Evolutionary conservation across 2,797 vertebrate genomes (phyloP).

Genomic region (Pyrrhura leucotis): DNA sequence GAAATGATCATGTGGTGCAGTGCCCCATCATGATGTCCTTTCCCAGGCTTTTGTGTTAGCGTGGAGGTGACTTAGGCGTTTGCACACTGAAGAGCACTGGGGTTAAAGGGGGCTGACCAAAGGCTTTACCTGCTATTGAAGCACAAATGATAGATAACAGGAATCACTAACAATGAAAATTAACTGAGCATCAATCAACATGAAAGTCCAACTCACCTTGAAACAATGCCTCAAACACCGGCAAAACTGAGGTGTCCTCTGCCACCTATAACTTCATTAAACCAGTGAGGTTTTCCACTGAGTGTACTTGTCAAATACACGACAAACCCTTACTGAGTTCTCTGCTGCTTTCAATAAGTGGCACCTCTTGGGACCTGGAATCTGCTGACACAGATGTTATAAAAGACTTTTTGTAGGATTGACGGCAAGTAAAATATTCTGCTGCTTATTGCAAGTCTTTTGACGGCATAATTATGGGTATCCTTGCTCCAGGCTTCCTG

Average conservation of each 20-base stretch:
- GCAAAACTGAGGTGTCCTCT: not conserved
- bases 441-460: constrained; percentile 54
- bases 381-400: constrained; percentile 66
- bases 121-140: not conserved
- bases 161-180: constrained; percentile 6
- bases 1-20: not conserved
- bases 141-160: not conserved
- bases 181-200: not conserved
- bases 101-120: not conserved
- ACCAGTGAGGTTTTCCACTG: constrained; percentile 24
- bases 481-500: constrained; percentile 54
- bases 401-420: constrained; percentile 62
- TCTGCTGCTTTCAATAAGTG: constrained; percentile 64
- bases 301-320: constrained; percentile 30
- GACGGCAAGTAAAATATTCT: constrained; percentile 66
- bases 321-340: constrained; percentile 39
- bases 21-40: not conserved
- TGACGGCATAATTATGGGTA: constrained; percentile 56
- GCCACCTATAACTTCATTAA: constrained; percentile 53
- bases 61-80: not conserved
- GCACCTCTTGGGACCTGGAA: constrained; percentile 63
- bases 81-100: not conserved
- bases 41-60: not conserved
- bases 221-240: constrained; percentile 22
- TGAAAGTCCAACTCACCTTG: not conserved